Evolutionary conservation across 2,888 invertebrate species (phyloP), one percentile per base, ranked within the genome.

Genomic region (Himalopsyche tibetana): DNA sequence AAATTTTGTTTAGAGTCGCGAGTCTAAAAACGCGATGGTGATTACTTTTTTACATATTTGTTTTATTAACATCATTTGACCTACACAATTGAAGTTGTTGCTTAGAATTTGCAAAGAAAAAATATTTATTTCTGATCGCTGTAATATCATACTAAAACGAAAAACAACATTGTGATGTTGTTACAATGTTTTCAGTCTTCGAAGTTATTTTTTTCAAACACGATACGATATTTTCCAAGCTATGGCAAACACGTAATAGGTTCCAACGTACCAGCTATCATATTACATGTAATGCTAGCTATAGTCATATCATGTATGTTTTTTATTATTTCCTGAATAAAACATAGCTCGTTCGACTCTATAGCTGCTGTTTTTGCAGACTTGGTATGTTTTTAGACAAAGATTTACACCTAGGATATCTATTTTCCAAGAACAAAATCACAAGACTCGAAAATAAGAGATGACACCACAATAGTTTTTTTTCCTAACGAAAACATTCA

Each of bases 281-380:
- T 74, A 74, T 74, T 74, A 74, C 74, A 74, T 74, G 74, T 74
- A 74, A 74, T 74, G 74, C 19, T 74, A 11, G 74, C 74, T 36
- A 74, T 74, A 74, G 74, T 74, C 74, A 74, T 74, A 74, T 74
- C 74, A 74, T 74, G 74, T 74, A 36, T 74, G 74, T 74, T 74
- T 74, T 74, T 74, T 74, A 74, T 74, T 74, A 69, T 83, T 83
- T 83, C 69, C 69, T 69, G 83, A 83, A 83, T 83, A 83, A 83
- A 83, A 69, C 45, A 83, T 56, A 74, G 74, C 38, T 74, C 74
- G 38, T 74, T 74, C 38, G 74, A 74, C 74, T 74, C 36, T 74
- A 36, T 74, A 36, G 74, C 74, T 28, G 36, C 28, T 12, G 36
- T 74, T 74, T 74, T 74, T 74, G 74, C 74, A 74, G 74, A 38